Conservation (phyloP, 2,797 vertebrate genomes). For the Lindbergichthys nudifrons region DNA sequence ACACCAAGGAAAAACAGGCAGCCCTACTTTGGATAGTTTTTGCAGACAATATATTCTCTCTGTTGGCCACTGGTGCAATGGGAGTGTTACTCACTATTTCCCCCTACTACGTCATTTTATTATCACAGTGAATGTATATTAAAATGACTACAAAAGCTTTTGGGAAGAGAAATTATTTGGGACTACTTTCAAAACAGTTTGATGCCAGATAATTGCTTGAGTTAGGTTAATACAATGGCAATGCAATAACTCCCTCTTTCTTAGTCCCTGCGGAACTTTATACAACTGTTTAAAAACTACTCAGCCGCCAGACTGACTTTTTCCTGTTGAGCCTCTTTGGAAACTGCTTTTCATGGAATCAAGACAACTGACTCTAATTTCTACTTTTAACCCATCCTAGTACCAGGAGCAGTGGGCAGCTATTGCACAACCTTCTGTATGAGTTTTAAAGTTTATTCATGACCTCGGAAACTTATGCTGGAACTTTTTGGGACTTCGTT, state of each 20-base stretch:
- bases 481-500: neutral
- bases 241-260: constrained; percentile 17
- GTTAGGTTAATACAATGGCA: neutral
- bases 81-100: neutral
- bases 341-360: constrained; percentile 17
- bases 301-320: constrained; percentile 28
- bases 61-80: neutral
- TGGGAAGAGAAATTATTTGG: neutral
- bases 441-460: neutral
- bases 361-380: constrained; percentile 17
- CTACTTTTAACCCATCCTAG: too few species aligned
- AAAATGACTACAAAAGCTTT: neutral
- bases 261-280: constrained; percentile 25
- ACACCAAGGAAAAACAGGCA: constrained; percentile 36
- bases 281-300: constrained; percentile 37
- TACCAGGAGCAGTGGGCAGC: too few species aligned
- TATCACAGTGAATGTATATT: neutral
- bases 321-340: constrained; percentile 44
- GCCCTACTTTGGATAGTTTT: neutral
- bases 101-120: too few species aligned
- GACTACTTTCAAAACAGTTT: neutral
- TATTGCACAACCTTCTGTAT: neutral
- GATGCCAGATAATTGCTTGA: neutral
- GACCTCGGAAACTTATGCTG: neutral
- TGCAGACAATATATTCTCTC: neutral